Percentiles rank a stretch among this genome's conserved stretches.
Evolutionary conservation across 2,113 vertebrate species (phyloP).

Genomic region (Acinonyx jubatus): DNA sequence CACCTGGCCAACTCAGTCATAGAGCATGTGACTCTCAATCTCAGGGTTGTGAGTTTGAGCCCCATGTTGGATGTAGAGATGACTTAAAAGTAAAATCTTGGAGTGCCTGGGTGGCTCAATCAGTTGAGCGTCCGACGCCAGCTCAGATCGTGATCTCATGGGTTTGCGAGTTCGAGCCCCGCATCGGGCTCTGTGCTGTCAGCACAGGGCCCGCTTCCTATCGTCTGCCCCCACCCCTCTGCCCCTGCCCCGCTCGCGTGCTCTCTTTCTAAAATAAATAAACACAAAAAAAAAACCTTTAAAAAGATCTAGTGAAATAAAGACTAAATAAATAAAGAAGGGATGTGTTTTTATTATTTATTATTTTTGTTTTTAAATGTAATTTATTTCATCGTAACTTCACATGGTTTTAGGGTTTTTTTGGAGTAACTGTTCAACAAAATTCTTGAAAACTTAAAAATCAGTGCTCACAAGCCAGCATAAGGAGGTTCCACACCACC

Average conservation of each 20-base stretch:
- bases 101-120: too few species aligned
- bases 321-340: not conserved
- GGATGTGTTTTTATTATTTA: not conserved
- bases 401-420: not conserved
- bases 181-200: too few species aligned
- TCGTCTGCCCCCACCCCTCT: too few species aligned
- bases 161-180: fast-evolving
- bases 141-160: too few species aligned
- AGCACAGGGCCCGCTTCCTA: too few species aligned
- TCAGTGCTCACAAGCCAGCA: not conserved
- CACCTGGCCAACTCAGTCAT: not conserved
- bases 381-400: not conserved
- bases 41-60: not conserved
- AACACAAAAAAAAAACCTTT: too few species aligned
- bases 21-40: not conserved
- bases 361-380: not conserved
- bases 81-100: not conserved
- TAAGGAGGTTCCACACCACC: not conserved
- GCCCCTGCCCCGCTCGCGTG: too few species aligned
- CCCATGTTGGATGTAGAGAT: not conserved
- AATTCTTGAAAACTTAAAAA: slow-evolving; percentile 11
- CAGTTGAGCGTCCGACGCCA: fast-evolving
- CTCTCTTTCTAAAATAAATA: too few species aligned
- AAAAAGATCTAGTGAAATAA: not conserved
- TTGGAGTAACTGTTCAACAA: not conserved